Evolutionary conservation across 2,113 vertebrate species (phyloP).

Genomic region (Rhinogobius similis): DNA sequence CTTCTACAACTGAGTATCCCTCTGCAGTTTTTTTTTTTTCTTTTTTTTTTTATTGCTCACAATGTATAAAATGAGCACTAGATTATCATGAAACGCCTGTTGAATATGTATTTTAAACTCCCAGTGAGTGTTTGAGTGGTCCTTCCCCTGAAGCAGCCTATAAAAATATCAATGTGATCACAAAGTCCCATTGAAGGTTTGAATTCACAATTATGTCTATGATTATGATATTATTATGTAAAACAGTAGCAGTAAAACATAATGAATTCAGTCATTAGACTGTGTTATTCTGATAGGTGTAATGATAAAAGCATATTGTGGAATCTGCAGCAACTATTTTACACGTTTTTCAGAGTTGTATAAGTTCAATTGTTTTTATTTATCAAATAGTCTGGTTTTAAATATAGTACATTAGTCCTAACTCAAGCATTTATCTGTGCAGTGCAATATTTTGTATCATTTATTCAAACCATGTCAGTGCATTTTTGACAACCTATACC

Average conservation of each 20-base stretch:
- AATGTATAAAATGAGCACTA: neutral
- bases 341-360: too few species aligned
- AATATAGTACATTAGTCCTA: neutral
- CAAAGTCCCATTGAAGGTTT: slow-evolving; percentile 1
- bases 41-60: neutral
- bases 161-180: neutral
- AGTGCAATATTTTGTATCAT: neutral
- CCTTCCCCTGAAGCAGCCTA: neutral
- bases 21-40: neutral
- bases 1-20: neutral
- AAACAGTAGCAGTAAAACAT: neutral
- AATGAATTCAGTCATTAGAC: neutral
- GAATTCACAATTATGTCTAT: neutral
- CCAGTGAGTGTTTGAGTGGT: neutral
- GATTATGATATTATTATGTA: slow-evolving; percentile 1
- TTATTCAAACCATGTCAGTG: neutral
- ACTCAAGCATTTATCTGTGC: neutral
- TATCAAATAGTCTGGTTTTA: neutral
- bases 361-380: neutral
- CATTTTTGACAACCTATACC: neutral
- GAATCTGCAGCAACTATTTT: neutral
- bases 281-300: neutral
- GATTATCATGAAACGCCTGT: neutral
- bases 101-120: slow-evolving; percentile 2
- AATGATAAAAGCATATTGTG: neutral